A percentile compares a stretch with the other conserved stretches of the same genome.
Evolutionary conservation across 2,797 vertebrate species (phyloP).

Genomic region (Acanthurus leucopareius): DNA sequence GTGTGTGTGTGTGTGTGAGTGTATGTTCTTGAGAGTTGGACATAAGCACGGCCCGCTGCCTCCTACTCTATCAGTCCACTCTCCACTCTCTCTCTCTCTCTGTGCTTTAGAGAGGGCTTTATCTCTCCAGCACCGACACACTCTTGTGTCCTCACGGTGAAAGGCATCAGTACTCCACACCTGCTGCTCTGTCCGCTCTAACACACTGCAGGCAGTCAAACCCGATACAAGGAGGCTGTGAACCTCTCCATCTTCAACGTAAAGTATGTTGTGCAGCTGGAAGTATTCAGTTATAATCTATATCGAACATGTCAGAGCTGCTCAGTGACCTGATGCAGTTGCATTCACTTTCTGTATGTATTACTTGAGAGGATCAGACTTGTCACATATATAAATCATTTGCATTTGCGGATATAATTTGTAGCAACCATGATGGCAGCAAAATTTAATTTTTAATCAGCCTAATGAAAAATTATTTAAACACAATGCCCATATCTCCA

Average conservation of each 20-base stretch:
- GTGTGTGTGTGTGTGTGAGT: constrained; percentile 20
- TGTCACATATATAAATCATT: background rate
- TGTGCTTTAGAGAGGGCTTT: constrained; percentile 62
- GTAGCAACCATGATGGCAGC: background rate
- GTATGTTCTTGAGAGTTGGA: constrained; percentile 45
- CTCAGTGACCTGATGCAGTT: constrained; percentile 11
- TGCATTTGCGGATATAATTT: background rate
- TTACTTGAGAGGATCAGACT: background rate
- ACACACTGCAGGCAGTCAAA: constrained; percentile 52
- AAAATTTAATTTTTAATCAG: background rate
- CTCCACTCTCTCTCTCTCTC: constrained; percentile 26
- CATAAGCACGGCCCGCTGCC: constrained; percentile 34
- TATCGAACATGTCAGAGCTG: background rate
- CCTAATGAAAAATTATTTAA: background rate
- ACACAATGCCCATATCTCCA: background rate
- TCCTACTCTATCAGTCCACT: constrained; percentile 50
- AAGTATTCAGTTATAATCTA: constrained; percentile 7
- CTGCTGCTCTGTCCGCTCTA: constrained; percentile 65
- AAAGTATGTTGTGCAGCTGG: constrained; percentile 9
- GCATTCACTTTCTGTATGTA: background rate
- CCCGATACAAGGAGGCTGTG: constrained; percentile 26
- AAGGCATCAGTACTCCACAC: constrained; percentile 65
- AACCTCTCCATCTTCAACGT: constrained; percentile 38
- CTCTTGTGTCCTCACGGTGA: constrained; percentile 62
- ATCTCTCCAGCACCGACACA: constrained; percentile 63